Evolutionary conservation across 2,888 invertebrate genomes (phyloP).

Genomic region (Agrotis puta): DNA sequence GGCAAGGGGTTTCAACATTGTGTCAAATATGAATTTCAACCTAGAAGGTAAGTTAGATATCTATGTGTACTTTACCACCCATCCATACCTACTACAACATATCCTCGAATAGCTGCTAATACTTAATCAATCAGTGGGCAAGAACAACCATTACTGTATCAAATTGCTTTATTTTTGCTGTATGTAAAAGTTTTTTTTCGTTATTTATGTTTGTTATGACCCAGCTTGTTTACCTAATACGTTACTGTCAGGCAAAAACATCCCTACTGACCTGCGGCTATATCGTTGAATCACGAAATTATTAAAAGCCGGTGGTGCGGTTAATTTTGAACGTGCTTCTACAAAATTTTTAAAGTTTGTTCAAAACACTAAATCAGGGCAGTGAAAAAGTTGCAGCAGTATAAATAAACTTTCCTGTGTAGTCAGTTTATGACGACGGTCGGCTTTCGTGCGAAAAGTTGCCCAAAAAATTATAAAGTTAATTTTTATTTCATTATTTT

Average conservation of each 20-base stretch:
- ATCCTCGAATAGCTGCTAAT: too few species aligned
- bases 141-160: neutral
- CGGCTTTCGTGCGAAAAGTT: slow-evolving; percentile 54
- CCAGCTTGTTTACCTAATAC: neutral
- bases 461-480: slow-evolving; percentile 35
- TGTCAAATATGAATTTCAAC: slow-evolving; percentile 99
- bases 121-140: too few species aligned
- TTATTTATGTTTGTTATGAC: neutral
- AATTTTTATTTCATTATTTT: slow-evolving; percentile 49
- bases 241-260: neutral
- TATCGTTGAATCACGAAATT: slow-evolving; percentile 26
- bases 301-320: slow-evolving; percentile 11
- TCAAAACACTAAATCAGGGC: slow-evolving; percentile 56
- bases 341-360: slow-evolving; percentile 79
- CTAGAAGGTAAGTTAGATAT: slow-evolving; percentile 92
- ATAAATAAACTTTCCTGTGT: slow-evolving; percentile 59
- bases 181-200: neutral
- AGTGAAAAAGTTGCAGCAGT: slow-evolving; percentile 60
- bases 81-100: too few species aligned
- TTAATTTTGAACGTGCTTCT: slow-evolving; percentile 37
- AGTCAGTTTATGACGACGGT: slow-evolving; percentile 54
- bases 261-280: neutral
- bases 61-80: slow-evolving; percentile 6
- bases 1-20: slow-evolving; percentile 99
- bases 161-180: neutral